Conservation (phyloP, 2,113 vertebrate species). For the Microtus richardsoni region DNA sequence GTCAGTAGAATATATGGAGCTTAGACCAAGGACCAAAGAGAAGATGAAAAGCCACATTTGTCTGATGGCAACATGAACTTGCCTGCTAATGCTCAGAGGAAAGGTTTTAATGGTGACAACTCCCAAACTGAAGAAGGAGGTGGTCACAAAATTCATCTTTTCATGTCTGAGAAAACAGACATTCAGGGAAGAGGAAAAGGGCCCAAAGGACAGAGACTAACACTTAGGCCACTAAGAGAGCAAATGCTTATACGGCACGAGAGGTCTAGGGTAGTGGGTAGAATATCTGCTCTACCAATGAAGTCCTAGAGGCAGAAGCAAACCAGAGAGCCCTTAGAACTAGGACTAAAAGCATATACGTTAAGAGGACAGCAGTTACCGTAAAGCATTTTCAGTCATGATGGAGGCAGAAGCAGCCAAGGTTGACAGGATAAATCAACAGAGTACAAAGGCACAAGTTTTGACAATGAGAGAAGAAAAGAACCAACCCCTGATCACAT, state of each 20-base stretch:
- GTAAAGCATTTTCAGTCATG: background rate
- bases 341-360: background rate
- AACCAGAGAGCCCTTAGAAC: background rate
- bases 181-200: background rate
- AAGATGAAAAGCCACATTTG: background rate
- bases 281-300: background rate
- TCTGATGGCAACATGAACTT: background rate
- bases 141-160: background rate
- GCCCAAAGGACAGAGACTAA: background rate
- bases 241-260: background rate
- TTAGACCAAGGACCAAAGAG: background rate
- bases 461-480: background rate
- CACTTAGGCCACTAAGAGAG: background rate
- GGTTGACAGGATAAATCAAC: background rate
- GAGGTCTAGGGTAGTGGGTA: background rate
- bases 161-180: background rate
- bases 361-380: background rate
- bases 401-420: conserved; percentile 20
- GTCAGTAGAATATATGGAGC: conserved; percentile 10
- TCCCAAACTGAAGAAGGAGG: background rate
- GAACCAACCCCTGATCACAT: background rate
- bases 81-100: background rate
- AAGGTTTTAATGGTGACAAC: background rate
- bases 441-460: background rate
- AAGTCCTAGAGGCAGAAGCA: background rate